These are phyloP conservation scores for Sciurus carolinensis DNA, from an alignment of 2,797 vertebrate species.

Conservation along the genomic window DNA sequence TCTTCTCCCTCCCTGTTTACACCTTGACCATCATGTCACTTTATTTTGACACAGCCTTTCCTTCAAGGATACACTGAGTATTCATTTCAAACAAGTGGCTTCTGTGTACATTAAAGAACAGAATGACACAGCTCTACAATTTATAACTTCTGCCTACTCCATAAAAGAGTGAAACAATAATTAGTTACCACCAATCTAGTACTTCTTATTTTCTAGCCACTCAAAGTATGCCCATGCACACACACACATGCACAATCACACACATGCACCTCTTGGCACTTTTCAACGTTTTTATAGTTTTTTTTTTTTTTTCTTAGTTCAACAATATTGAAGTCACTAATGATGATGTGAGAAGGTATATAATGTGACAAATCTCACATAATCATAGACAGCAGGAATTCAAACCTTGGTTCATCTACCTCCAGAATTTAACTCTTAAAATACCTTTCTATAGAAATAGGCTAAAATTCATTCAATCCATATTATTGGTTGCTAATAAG, in stretches of 20 bases:
- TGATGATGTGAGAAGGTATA: background rate
- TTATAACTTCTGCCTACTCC: background rate
- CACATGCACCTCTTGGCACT: background rate
- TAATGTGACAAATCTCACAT: background rate
- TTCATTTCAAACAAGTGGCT: background rate
- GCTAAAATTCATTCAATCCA: background rate
- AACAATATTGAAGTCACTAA: background rate
- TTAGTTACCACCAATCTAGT: background rate
- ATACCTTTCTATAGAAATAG: background rate
- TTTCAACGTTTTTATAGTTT: background rate
- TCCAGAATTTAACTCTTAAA: background rate
- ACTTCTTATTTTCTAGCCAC: background rate
- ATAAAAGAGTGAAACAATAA: background rate
- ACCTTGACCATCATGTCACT: background rate
- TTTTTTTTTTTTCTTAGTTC: background rate
- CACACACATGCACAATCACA: too few relatives aligned
- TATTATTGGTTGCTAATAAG: background rate
- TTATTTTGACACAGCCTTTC: background rate
- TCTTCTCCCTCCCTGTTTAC: background rate
- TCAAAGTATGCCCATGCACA: background rate
- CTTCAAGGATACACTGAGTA: background rate
- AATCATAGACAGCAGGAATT: background rate
- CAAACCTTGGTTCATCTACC: background rate
- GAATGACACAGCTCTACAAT: background rate
- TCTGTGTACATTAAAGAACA: background rate